Evolutionary conservation across 2,888 invertebrate species (phyloP).

Genomic region (Thecophora atra): DNA sequence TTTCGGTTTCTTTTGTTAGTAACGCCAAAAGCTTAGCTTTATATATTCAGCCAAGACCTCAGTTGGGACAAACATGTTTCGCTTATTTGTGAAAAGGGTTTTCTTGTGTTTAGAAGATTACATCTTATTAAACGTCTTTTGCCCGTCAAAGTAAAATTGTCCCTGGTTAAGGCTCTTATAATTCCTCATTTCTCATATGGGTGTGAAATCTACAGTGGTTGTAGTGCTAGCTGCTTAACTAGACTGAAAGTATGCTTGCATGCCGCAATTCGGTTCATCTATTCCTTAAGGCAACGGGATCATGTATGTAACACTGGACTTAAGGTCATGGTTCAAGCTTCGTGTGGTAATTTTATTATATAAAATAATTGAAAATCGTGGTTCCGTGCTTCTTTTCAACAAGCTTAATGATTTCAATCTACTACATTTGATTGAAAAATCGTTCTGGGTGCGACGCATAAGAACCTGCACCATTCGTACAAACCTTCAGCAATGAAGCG

Average conservation of each 20-base stretch:
- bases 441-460: no score
- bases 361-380: not conserved
- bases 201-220: not conserved
- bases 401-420: no score
- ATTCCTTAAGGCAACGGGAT: not conserved
- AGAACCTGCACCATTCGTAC: no score
- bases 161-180: not conserved
- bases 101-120: not conserved
- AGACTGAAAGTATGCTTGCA: not conserved
- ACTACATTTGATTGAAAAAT: no score
- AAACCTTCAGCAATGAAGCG: no score
- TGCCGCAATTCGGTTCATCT: not conserved
- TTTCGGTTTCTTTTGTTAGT: not conserved
- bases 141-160: not conserved
- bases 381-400: not conserved
- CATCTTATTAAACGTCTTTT: not conserved
- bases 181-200: not conserved
- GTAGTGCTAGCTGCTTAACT: not conserved
- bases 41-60: not conserved
- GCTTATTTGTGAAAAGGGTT: not conserved
- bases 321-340: not conserved
- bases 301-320: not conserved
- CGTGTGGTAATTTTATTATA: not conserved
- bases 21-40: not conserved
- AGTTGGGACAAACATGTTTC: no score